These are phyloP conservation scores for Drosophila melanica DNA, from an alignment of 1,140 invertebrate species.

Conservation along the genomic window DNA sequence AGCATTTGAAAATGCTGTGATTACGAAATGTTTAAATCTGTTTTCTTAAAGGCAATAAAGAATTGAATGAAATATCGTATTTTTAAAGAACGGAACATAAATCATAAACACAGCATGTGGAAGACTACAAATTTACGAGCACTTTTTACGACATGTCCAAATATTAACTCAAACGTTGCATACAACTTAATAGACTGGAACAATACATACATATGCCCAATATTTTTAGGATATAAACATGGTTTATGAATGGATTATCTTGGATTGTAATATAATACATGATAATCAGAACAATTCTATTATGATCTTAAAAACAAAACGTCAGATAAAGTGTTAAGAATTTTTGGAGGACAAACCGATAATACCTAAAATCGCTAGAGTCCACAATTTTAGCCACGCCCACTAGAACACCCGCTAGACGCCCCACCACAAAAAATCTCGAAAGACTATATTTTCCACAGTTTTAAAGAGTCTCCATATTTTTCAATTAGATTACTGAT, in stretches of 20 bases:
- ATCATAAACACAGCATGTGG: constrained; percentile 51
- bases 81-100: constrained; percentile 49
- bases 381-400: too few species aligned
- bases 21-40: constrained; percentile 25
- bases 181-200: constrained; percentile 25
- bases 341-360: too few species aligned
- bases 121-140: constrained; percentile 57
- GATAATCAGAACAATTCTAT: neutral
- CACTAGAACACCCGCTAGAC: too few species aligned
- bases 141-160: constrained; percentile 53
- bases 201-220: constrained; percentile 5
- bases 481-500: too few species aligned
- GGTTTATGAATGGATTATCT: neutral
- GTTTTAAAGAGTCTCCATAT: too few species aligned
- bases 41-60: constrained; percentile 35
- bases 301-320: neutral
- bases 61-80: constrained; percentile 39
- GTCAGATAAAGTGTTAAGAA: too few species aligned
- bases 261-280: constrained; percentile 1
- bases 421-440: too few species aligned
- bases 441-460: too few species aligned
- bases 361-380: too few species aligned
- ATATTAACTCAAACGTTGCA: constrained; percentile 40
- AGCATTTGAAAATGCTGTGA: constrained; percentile 35
- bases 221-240: constrained; percentile 5